Evolutionary conservation across 2,113 vertebrate genomes (phyloP).

Genomic region (Centropristis striata): DNA sequence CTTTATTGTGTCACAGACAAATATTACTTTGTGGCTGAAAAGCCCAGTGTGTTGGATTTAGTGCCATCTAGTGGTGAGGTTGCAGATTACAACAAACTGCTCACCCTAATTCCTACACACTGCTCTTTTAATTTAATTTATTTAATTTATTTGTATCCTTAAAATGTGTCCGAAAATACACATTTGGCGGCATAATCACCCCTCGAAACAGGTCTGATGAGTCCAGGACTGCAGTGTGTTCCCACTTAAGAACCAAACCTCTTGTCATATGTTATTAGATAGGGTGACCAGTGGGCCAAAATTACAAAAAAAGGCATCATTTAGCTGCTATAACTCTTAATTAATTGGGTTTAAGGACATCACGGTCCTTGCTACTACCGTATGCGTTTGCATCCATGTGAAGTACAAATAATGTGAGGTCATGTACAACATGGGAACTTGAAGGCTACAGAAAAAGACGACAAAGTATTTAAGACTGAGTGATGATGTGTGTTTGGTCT

Average conservation of each 20-base stretch:
- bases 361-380: slow-evolving; percentile 39
- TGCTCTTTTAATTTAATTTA: too few species aligned
- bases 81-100: too few species aligned
- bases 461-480: slow-evolving; percentile 64
- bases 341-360: slow-evolving; percentile 22
- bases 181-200: too few species aligned
- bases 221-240: neutral
- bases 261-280: neutral
- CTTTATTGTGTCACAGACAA: too few species aligned
- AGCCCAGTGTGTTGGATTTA: too few species aligned
- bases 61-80: too few species aligned
- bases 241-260: neutral
- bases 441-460: slow-evolving; percentile 58
- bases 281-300: slow-evolving; percentile 28
- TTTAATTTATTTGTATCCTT: too few species aligned
- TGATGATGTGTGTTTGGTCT: slow-evolving; percentile 52
- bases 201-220: neutral
- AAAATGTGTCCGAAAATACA: too few species aligned
- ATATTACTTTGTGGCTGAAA: too few species aligned
- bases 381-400: slow-evolving; percentile 43
- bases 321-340: slow-evolving; percentile 11
- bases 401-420: slow-evolving; percentile 37
- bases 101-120: too few species aligned
- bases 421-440: slow-evolving; percentile 52
- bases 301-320: neutral